phyloP scores from a whole-genome alignment of 53 echinoderm and acorn worm genomes.

The Mesocentrotus franciscanus region DNA sequence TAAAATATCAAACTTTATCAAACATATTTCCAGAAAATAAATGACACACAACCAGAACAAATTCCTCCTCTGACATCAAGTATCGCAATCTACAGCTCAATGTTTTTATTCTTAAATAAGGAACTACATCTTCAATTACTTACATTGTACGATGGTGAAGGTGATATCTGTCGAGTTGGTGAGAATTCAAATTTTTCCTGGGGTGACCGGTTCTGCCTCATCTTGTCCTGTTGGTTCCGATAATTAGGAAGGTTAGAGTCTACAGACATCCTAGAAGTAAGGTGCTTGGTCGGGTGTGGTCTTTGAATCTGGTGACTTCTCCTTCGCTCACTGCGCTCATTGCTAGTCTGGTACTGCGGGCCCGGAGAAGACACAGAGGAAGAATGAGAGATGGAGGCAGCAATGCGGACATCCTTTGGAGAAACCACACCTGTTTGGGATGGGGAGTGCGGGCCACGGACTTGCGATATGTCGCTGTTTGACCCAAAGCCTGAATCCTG shows the following conservation, averaged over 20 bases:
- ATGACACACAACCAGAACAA: too few relatives aligned
- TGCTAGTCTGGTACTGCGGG: slow-evolving; percentile 9
- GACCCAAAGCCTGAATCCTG: slow-evolving; percentile 66
- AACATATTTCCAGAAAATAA: too few relatives aligned
- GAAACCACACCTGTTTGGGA: slow-evolving; percentile 58
- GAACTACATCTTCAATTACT: background rate
- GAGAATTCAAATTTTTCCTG: background rate
- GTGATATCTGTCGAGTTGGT: slow-evolving; percentile 55
- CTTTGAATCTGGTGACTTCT: slow-evolving; percentile 48
- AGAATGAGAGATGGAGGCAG: slow-evolving; percentile 30
- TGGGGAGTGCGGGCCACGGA: slow-evolving; percentile 54
- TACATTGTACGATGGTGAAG: slow-evolving; percentile 28
- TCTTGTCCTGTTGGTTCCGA: background rate
- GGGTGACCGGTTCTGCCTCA: background rate
- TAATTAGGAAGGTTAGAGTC: slow-evolving; percentile 17
- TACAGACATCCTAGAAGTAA: slow-evolving; percentile 7
- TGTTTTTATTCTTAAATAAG: too few relatives aligned
- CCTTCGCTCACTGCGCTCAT: slow-evolving; percentile 25
- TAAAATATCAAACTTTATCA: too few relatives aligned
- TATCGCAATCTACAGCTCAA: too few relatives aligned
- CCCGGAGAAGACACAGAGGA: background rate
- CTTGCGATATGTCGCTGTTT: slow-evolving; percentile 52
- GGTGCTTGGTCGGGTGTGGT: background rate
- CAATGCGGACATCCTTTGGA: slow-evolving; percentile 15
- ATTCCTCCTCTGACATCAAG: too few relatives aligned